phyloP scores from a whole-genome alignment of 2,113 vertebrate species.

The Haliaeetus leucogaster region DNA sequence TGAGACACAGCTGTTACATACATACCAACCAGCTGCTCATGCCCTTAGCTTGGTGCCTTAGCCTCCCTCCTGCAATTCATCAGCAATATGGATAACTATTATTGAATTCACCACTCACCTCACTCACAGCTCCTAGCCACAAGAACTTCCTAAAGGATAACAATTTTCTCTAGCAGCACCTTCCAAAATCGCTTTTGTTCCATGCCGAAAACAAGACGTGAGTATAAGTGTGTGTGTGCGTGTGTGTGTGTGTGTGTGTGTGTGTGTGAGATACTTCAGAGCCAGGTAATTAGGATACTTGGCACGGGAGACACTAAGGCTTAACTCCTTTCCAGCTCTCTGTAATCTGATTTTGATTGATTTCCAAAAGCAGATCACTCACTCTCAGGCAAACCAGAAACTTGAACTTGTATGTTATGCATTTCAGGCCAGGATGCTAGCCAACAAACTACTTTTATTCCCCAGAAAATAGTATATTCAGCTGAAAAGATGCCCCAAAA shows the following conservation, averaged over 20 bases:
- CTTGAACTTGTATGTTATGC: not conserved
- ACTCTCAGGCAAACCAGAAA: not conserved
- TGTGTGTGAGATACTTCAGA: not conserved
- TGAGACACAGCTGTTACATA: not conserved
- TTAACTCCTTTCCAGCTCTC: slow-evolving; percentile 10
- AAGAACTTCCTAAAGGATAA: not conserved
- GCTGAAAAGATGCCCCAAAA: not conserved
- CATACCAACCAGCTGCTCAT: not conserved
- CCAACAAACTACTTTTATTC: not conserved
- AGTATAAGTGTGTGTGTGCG: not conserved
- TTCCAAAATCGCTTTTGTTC: not conserved
- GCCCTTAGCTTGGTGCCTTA: not conserved
- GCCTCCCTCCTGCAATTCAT: not conserved
- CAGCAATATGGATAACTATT: not conserved
- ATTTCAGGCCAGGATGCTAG: not conserved
- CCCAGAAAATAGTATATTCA: not conserved
- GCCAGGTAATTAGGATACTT: slow-evolving; percentile 43
- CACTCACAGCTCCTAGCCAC: not conserved
- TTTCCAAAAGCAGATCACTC: slow-evolving; percentile 42
- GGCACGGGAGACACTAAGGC: not conserved
- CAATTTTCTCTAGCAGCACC: not conserved
- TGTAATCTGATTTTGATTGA: slow-evolving; percentile 33
- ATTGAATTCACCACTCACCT: not conserved
- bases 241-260: not conserved
- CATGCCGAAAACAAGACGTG: rapidly evolving